These are phyloP conservation scores for Chloropsis hardwickii DNA, from an alignment of 2,113 vertebrate species.

Conservation along the genomic window DNA sequence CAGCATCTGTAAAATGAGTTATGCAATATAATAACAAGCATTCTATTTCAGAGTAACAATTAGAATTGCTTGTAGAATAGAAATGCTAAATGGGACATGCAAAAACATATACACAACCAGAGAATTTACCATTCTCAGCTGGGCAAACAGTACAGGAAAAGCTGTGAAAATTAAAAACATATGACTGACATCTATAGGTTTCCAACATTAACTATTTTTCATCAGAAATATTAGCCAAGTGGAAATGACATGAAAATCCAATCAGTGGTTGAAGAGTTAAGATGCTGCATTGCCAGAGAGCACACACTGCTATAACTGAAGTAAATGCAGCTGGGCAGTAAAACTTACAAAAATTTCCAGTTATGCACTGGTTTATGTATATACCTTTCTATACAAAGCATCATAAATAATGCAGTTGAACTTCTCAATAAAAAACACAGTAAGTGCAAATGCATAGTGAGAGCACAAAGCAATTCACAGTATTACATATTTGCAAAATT, in stretches of 20 bases:
- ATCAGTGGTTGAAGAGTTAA: neutral
- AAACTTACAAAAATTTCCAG: neutral
- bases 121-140: neutral
- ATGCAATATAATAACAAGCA: neutral
- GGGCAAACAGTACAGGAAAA: neutral
- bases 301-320: neutral
- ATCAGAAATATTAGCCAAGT: neutral
- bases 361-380: neutral
- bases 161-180: neutral
- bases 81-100: conserved; percentile 1
- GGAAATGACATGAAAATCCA: neutral
- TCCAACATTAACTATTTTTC: neutral
- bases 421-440: neutral
- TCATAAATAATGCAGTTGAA: neutral
- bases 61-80: conserved; percentile 11
- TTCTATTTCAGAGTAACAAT: conserved; percentile 13
- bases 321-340: neutral
- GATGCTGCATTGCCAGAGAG: neutral
- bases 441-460: neutral
- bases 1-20: conserved; percentile 10
- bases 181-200: neutral
- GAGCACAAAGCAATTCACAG: neutral
- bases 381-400: neutral
- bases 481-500: neutral
- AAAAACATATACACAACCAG: neutral